phyloP scores from a whole-genome alignment of 2,113 vertebrate species.

The Tragulus kanchil region DNA sequence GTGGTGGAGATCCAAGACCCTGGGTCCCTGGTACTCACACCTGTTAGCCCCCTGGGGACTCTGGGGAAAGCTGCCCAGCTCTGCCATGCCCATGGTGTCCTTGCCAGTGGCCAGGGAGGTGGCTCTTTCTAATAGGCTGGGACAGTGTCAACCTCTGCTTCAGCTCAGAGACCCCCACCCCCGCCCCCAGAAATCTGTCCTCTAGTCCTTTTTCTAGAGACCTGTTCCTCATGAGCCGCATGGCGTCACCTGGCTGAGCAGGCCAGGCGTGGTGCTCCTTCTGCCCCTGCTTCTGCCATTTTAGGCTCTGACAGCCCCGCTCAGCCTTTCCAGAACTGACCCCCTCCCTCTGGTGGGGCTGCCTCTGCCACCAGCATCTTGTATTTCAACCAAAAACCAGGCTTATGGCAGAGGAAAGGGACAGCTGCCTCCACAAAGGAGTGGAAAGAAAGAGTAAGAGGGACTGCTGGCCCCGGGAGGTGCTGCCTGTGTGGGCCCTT shows the following conservation, averaged over 20 bases:
- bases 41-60: neutral
- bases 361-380: neutral
- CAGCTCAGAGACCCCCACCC: neutral
- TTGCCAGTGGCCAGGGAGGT: neutral
- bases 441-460: neutral
- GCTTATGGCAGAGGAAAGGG: neutral
- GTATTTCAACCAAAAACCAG: neutral
- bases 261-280: neutral
- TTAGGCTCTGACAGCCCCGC: accelerated
- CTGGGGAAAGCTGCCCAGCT: neutral
- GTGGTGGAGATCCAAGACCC: neutral
- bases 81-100: accelerated
- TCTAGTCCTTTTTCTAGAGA: neutral
- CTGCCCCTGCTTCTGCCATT: accelerated
- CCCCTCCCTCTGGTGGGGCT: neutral
- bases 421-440: neutral
- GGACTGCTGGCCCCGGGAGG: neutral
- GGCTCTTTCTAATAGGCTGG: neutral
- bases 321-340: neutral
- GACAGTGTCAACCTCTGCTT: neutral
- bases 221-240: neutral
- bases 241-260: neutral
- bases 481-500: accelerated
- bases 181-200: neutral
- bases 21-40: neutral